These are phyloP conservation scores for Saxicola maurus DNA, from an alignment of 2,797 vertebrate species.

Conservation along the genomic window DNA sequence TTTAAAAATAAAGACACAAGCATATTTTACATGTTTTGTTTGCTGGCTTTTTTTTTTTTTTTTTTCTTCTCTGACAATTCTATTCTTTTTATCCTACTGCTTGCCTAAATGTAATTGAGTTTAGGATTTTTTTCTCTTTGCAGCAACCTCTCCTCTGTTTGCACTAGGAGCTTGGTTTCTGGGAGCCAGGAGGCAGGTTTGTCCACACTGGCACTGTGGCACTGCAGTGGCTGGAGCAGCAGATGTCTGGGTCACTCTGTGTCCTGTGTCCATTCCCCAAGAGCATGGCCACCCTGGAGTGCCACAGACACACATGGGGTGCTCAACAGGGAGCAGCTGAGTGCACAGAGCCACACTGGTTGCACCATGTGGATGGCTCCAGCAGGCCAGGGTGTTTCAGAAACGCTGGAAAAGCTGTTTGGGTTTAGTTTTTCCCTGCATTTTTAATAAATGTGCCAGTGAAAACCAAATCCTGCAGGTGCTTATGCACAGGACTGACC, in stretches of 20 bases:
- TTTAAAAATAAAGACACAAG: background rate
- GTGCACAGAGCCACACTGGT: background rate
- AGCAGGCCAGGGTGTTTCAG: background rate
- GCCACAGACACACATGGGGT: background rate
- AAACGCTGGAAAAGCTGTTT: background rate
- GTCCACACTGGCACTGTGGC: background rate
- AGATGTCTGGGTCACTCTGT: background rate
- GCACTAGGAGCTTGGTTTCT: background rate
- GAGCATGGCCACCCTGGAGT: background rate
- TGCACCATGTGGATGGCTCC: background rate
- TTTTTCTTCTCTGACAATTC: background rate
- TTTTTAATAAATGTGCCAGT: background rate
- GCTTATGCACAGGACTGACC: background rate
- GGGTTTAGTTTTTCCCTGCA: background rate
- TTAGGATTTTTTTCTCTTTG: background rate
- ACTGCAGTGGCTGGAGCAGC: background rate
- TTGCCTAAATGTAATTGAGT: background rate
- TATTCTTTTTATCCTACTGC: background rate
- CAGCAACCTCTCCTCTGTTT: background rate
- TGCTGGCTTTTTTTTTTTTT: background rate
- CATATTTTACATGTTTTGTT: background rate
- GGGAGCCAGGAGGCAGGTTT: background rate
- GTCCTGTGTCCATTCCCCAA: background rate
- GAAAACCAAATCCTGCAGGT: background rate
- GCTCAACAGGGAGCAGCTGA: background rate